Base-by-base conservation (phyloP, 2,888 invertebrate genomes). In the Andrena bicolor region DNA sequence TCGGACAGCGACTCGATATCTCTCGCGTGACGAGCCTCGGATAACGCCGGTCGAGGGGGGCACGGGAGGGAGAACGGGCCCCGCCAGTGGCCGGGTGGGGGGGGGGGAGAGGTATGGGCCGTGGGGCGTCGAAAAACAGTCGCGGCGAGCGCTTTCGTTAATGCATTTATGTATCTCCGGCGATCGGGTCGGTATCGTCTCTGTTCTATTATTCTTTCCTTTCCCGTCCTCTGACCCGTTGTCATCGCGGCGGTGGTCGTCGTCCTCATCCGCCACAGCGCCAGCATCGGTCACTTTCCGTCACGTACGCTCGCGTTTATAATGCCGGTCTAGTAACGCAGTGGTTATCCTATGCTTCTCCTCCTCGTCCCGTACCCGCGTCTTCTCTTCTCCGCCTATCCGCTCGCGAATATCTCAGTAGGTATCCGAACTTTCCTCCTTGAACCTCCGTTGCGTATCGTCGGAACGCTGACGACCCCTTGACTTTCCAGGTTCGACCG, bases 141-240 rank as follows among this genome's bases (percentile, higher is more conserved):
- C 76, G 70, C 53, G 63, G 77, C 75, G 72, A 68, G 32, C 49
- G 68, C n/a, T 83, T 77, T 88, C 84, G 84, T 84, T 87, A 89
- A 93, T 93, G 91, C 88, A 93, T 93, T 92, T 92, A 93, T 93
- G 93, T 92, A 93, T 92, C 91, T 77, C 80, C 48, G 65, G 61
- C 74, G 85, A 90, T 90, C 89, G 78, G 49, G 53, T 80, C 78
- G 74, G 65, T 77, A 69, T 82, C 71, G 80, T 65, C 48, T 61
- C 71, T 80, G 71, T 64, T 60, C 64, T 35, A 20, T 35, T 69
- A 63, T 60, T 49, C 53, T 71, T 53, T 51, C 41, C 66, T 53
- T 10, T 51, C 26, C 58, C 65, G 26, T 26, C 53, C 28, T 53
- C 51, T 30, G 28, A 20, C 41, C 41, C 41, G 41, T 41, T 41